Percentiles rank a stretch among this genome's conserved stretches.
These are phyloP conservation scores for Phocides pigmalion DNA, from an alignment of 1,140 invertebrate species.

Conservation along the genomic window DNA sequence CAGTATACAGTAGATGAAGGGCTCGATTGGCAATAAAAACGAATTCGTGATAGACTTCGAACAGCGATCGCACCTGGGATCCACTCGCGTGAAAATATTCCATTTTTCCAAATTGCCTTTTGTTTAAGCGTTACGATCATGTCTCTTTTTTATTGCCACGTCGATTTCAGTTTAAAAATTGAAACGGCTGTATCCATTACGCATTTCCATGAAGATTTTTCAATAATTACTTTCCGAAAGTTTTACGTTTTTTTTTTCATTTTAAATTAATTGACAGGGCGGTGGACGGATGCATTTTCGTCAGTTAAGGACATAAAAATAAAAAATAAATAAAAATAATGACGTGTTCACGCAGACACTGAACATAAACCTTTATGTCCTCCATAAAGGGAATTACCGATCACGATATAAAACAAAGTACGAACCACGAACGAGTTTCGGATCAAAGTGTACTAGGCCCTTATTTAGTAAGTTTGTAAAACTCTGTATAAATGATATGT, in stretches of 20 bases:
- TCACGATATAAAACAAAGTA: constrained; percentile 21
- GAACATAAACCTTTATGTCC: constrained; percentile 14
- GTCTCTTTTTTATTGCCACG: constrained; percentile 20
- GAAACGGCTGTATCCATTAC: background rate
- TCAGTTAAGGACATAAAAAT: background rate
- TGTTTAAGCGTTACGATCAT: constrained; percentile 31
- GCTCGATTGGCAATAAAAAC: constrained; percentile 31
- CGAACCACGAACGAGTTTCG: constrained; percentile 12
- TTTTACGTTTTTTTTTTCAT: too few species aligned
- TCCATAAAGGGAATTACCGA: constrained; percentile 20
- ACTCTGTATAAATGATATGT: background rate
- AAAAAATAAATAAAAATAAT: constrained; percentile 4
- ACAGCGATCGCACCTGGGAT: constrained; percentile 32
- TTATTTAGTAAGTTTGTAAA: constrained; percentile 5
- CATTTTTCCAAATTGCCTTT: constrained; percentile 36
- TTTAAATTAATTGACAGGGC: too few species aligned
- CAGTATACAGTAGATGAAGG: constrained; percentile 22
- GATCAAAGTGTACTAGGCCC: constrained; percentile 11
- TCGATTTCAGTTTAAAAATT: constrained; percentile 21
- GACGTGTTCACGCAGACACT: constrained; percentile 18
- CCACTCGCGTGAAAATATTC: constrained; percentile 32
- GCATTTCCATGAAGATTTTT: background rate
- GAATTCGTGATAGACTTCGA: constrained; percentile 33
- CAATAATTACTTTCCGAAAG: background rate
- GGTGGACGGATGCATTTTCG: background rate